phyloP scores from a whole-genome alignment of 2,113 vertebrate species.

The Calidris pugnax region DNA sequence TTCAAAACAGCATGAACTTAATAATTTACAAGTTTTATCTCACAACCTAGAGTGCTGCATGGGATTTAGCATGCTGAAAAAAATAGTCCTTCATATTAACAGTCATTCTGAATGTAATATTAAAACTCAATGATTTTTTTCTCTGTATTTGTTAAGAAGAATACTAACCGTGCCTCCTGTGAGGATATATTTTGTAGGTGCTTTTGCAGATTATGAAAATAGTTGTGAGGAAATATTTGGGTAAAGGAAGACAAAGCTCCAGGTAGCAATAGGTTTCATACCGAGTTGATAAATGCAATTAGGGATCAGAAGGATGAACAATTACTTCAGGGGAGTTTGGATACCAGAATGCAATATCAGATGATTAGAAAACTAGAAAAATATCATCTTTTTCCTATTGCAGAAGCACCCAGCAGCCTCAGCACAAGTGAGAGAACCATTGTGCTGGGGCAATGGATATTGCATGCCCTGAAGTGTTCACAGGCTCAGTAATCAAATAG shows the following conservation, averaged over 20 bases:
- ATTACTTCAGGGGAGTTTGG: slow-evolving; percentile 55
- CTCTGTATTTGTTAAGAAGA: slow-evolving; percentile 19
- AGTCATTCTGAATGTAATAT: slow-evolving; percentile 40
- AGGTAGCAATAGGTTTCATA: slow-evolving; percentile 57
- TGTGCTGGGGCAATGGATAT: neutral
- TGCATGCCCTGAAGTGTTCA: slow-evolving; percentile 28
- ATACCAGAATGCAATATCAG: slow-evolving; percentile 51
- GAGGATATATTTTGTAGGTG: slow-evolving; percentile 28
- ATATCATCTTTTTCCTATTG: neutral
- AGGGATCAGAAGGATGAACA: slow-evolving; percentile 59
- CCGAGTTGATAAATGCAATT: slow-evolving; percentile 63
- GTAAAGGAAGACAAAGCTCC: slow-evolving; percentile 57
- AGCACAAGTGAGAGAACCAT: neutral
- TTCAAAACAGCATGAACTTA: slow-evolving; percentile 66
- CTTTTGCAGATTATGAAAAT: slow-evolving; percentile 61
- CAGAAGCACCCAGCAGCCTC: neutral
- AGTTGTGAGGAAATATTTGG: slow-evolving; percentile 38
- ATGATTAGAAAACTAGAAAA: slow-evolving; percentile 52
- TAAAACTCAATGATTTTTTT: slow-evolving; percentile 18
- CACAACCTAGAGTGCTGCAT: slow-evolving; percentile 39
- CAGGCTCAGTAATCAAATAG: slow-evolving; percentile 2
- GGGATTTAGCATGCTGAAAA: slow-evolving; percentile 31
- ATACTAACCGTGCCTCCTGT: neutral
- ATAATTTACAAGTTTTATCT: slow-evolving; percentile 66
- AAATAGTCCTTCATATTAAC: slow-evolving; percentile 22